Evolutionary conservation across 2,797 vertebrate genomes (phyloP).

Genomic region (Paramormyrops hopkinsi): DNA sequence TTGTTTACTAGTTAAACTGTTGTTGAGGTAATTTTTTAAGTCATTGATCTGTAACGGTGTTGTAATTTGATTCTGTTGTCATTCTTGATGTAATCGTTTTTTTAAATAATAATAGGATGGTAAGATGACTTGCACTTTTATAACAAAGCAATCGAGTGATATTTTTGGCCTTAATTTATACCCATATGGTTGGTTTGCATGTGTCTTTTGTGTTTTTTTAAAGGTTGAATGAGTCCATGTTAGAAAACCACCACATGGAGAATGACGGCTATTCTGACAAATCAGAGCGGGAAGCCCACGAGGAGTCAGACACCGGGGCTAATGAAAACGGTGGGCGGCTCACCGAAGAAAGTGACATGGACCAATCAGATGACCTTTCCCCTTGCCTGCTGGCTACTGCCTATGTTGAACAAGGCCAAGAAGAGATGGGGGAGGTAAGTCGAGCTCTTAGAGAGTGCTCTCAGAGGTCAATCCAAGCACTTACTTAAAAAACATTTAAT

Average conservation of each 20-base stretch:
- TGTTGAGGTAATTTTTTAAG: not conserved
- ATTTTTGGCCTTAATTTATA: not conserved
- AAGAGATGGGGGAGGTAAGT: constrained; percentile 83
- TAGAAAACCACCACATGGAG: constrained; percentile 75
- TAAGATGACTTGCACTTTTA: not conserved
- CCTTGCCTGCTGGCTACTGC: constrained; percentile 67
- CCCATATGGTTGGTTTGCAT: not conserved
- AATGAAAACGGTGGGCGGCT: constrained; percentile 74
- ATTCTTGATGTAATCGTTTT: not conserved
- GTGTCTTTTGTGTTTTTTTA: constrained; percentile 1
- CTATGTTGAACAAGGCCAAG: constrained; percentile 74
- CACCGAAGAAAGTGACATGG: constrained; percentile 80
- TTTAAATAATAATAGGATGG: not conserved
- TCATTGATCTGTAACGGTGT: not conserved
- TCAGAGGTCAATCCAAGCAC: not conserved
- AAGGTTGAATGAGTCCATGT: constrained; percentile 74
- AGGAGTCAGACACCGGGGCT: constrained; percentile 75
- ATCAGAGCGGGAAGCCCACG: constrained; percentile 76
- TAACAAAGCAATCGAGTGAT: not conserved
- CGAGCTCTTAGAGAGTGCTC: not conserved
- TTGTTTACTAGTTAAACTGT: not conserved
- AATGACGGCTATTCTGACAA: constrained; percentile 86
- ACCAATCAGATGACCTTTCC: constrained; percentile 77
- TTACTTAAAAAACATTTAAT: not conserved
- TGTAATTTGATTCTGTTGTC: not conserved